Evolutionary conservation across 1,140 invertebrate species (phyloP), one percentile per base, ranked within the genome.

Genomic region (Calliopsis andreniformis): DNA sequence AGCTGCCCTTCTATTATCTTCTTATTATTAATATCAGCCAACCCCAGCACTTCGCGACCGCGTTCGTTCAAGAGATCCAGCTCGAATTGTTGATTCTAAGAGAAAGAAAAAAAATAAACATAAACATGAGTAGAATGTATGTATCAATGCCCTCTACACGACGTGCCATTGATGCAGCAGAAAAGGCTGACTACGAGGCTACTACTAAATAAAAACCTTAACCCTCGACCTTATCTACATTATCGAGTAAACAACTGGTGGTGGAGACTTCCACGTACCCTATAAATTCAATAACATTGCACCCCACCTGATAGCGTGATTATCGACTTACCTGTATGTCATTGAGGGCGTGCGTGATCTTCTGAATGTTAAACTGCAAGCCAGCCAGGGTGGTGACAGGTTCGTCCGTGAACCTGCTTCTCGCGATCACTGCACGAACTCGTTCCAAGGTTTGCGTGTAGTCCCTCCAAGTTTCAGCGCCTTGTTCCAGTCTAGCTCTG

Each of bases 321-420:
- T 45, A 32, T 28, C 4, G 18, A 20, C 42, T 45, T 25, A 97
- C 96, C 94, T 97, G 94, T 76, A 97, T 93, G 88, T 96, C 96
- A 79, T 95, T 95, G 67, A 96, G 92, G 59, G 95, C 95, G 85
- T 96, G 95, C 23, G 94, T 94, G 72, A 97, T 93, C 89, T 96
- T 97, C 87, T 96, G 95, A 32, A 97, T 94, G 82, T 97, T 96
- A 76, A 95, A 95, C 78, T 96, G 94, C 1, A 98, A 91, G 3
- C 95, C 95, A 56, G 96, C 95, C 42, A 97, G 89, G 47, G 95
- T 96, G 3, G 95, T 94, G 6, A 96, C 95, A 0, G 95, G 94
- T 75, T 97, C 96, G 82, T 97, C 96, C 12, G 92, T 93, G 78
- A 97, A 95, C 80, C 94, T 93, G 10, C 94, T 95, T 82, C 96